Percentiles rank a stretch among this genome's conserved stretches.
Evolutionary conservation across 2,888 invertebrate genomes (phyloP).

Genomic region (Neoitamus cyanurus): DNA sequence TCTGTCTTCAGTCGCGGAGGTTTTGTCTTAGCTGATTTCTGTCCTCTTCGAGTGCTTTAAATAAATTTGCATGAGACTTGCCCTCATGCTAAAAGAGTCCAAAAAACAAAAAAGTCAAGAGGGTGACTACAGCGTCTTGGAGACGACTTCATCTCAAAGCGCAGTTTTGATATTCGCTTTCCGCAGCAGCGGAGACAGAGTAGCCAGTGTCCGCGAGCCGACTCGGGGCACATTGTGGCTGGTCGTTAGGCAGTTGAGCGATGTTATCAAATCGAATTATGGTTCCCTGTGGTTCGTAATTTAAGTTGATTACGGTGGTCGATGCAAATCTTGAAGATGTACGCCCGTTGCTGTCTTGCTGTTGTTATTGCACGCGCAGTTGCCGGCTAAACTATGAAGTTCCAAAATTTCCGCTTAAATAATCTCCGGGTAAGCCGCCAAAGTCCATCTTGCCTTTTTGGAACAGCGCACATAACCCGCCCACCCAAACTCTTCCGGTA

Average conservation of each 20-base stretch:
- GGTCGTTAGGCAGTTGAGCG: conserved; percentile 11
- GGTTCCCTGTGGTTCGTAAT: conserved; percentile 21
- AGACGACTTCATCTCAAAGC: neutral
- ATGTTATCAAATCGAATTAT: conserved; percentile 44
- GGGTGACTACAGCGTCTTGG: neutral
- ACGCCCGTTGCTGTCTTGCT: neutral
- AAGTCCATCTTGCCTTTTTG: neutral
- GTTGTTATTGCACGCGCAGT: neutral
- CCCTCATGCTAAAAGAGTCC: neutral
- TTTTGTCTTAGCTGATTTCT: neutral
- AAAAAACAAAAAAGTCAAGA: neutral
- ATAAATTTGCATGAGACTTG: conserved; percentile 5
- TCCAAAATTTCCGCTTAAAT: conserved; percentile 36
- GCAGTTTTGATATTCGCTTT: neutral
- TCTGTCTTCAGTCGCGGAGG: neutral
- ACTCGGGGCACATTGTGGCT: neutral
- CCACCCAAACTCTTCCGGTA: neutral
- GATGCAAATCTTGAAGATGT: conserved; percentile 20
- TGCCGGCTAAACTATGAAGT: neutral
- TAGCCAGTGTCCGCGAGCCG: neutral
- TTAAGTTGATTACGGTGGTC: conserved; percentile 17
- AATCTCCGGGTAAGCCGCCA: conserved; percentile 29
- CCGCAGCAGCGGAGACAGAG: neutral
- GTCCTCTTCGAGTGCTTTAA: neutral
- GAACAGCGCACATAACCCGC: neutral